These are phyloP conservation scores for Habrosyne pyritoides DNA, from an alignment of 2,888 invertebrate species.

Conservation along the genomic window DNA sequence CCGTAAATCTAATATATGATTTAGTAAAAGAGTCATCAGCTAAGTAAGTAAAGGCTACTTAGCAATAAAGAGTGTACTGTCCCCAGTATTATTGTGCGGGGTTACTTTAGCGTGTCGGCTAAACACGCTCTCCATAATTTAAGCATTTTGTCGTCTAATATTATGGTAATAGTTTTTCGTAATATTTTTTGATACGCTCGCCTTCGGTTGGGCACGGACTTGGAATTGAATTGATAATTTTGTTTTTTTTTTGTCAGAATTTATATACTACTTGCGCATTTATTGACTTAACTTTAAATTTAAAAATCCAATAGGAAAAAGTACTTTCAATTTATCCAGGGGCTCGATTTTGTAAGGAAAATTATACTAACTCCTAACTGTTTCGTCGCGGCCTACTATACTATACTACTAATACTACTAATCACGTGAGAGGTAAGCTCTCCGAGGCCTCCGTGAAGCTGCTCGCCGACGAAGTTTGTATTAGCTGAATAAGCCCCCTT, in stretches of 20 bases:
- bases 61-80: constrained; percentile 9
- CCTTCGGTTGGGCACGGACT: constrained; percentile 29
- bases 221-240: constrained; percentile 22
- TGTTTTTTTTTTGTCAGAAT: constrained; percentile 34
- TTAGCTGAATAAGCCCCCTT: too few species aligned
- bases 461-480: too few species aligned
- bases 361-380: too few species aligned
- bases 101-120: constrained; percentile 46
- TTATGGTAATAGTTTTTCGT: constrained; percentile 75
- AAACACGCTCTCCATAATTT: constrained; percentile 52
- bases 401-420: too few species aligned
- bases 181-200: constrained; percentile 75
- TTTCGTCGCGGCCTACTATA: too few species aligned
- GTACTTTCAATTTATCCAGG: too few species aligned
- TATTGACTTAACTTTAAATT: too few species aligned
- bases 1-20: too few species aligned
- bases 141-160: constrained; percentile 74
- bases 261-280: constrained; percentile 9
- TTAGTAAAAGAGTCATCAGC: neutral
- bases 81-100: constrained; percentile 10
- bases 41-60: neutral
- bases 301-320: too few species aligned
- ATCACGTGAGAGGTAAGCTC: too few species aligned
- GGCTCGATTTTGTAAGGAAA: too few species aligned
- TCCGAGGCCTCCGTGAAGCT: too few species aligned